Evolutionary conservation across 2,888 invertebrate genomes (phyloP), one percentile per base, ranked within the genome.

Genomic region (Andrena bicolor): DNA sequence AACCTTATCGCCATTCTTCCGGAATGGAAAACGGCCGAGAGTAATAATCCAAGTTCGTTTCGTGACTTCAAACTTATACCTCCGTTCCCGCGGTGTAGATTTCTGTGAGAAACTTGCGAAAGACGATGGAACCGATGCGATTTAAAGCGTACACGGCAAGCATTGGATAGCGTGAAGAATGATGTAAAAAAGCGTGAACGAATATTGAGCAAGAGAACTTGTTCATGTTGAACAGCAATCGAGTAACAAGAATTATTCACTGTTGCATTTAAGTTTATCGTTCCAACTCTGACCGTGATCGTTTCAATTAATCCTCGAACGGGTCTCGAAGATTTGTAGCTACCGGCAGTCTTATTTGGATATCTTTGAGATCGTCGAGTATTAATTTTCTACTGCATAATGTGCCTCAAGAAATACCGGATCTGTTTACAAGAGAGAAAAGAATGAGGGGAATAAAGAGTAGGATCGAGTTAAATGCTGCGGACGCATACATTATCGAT

Each of bases 321-420:
- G 13, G n/a, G 20, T 76, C 73, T 76, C 32, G 48, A 64, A 48
- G 32, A 65, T 71, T 26, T 28, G 56, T 48, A 28, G 35, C 49
- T 41, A 35, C 13, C 10, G 63, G 8, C 51, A 2, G 5, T 8
- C 10, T 7, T 61, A 61, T 1, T 56, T 28, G 32, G 64, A 58
- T 26, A 28, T 66, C 51, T 66, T 71, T 65, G 60, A 61, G 72
- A 65, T 66, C 32, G 5, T 61, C 72, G 65, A 65, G 32, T 61
- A 23, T 61, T 65, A 80, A 41, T 80, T 70, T 80, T 66, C n/a
- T 80, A 80, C 61, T 28, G 71, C 61, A 66, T 72, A 66, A 80
- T 80, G 72, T 80, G 72, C 80, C 71, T 80, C 60, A 80, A 80
- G 60, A 72, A 20, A 65, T 61, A 60, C 56, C 76, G 61, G 41